phyloP scores from a whole-genome alignment of 2,797 vertebrate genomes.

The Microhierax caerulescens region DNA sequence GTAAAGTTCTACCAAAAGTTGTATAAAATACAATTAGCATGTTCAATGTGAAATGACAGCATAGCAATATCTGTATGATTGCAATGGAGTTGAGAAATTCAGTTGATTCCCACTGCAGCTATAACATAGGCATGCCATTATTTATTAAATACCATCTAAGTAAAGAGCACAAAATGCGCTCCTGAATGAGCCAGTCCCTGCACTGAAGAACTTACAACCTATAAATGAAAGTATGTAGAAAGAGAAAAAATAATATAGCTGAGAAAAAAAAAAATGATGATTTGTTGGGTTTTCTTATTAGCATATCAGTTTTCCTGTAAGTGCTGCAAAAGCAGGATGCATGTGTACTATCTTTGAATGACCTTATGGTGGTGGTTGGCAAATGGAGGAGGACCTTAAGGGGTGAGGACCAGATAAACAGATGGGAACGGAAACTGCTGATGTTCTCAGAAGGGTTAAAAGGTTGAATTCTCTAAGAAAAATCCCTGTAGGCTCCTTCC shows the following conservation, averaged over 20 bases:
- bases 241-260: not conserved
- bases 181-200: not conserved
- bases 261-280: not conserved
- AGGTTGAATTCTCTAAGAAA: not conserved
- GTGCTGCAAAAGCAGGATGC: not conserved
- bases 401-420: not conserved
- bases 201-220: not conserved
- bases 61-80: not conserved
- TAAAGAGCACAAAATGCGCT: not conserved
- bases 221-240: not conserved
- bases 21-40: not conserved
- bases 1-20: not conserved
- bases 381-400: not conserved
- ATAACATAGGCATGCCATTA: not conserved
- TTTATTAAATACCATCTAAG: not conserved
- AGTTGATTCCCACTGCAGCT: not conserved
- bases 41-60: not conserved
- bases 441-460: not conserved
- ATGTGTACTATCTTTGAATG: not conserved
- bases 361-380: not conserved
- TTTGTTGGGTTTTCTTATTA: not conserved
- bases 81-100: not conserved
- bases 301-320: not conserved
- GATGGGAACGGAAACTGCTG: not conserved
- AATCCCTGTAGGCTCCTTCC: not conserved